Conservation (phyloP, 2,888 invertebrate species). For the Hydropsyche betteni region DNA sequence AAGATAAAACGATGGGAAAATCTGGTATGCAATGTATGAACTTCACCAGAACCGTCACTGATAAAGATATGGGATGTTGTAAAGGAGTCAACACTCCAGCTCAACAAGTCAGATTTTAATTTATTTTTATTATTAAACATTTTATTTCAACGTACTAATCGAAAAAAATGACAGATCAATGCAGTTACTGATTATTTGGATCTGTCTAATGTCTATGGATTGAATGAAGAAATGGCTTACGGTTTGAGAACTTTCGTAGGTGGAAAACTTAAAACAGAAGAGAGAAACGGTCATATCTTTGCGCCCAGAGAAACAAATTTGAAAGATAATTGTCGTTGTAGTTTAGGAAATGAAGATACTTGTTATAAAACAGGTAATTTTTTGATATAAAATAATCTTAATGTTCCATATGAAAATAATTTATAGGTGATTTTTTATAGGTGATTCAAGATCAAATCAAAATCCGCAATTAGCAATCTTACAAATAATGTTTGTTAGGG, state of each 20-base stretch:
- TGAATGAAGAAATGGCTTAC: constrained; percentile 51
- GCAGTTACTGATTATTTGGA: constrained; percentile 55
- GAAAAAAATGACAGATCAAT: constrained; percentile 44
- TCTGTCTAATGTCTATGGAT: constrained; percentile 56
- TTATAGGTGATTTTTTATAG: constrained; percentile 50
- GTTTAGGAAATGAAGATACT: constrained; percentile 33
- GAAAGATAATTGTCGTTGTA: constrained; percentile 42
- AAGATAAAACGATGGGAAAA: constrained; percentile 58
- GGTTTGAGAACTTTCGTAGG: constrained; percentile 52
- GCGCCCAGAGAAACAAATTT: constrained; percentile 51
- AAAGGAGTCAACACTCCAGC: constrained; percentile 68
- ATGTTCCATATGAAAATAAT: neutral
- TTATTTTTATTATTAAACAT: neutral
- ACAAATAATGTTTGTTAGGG: constrained; percentile 62
- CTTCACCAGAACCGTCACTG: constrained; percentile 75
- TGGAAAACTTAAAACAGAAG: constrained; percentile 54
- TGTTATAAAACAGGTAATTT: constrained; percentile 47
- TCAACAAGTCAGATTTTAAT: constrained; percentile 69
- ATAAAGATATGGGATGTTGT: constrained; percentile 73
- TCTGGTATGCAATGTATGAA: constrained; percentile 73
- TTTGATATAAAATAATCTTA: neutral
- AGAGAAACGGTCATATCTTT: constrained; percentile 52
- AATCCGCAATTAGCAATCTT: constrained; percentile 62
- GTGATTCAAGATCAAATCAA: constrained; percentile 61
- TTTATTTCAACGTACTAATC: neutral